Conservation (phyloP, 1,140 invertebrate species). For the Bursaphelenchus mucronatus region DNA sequence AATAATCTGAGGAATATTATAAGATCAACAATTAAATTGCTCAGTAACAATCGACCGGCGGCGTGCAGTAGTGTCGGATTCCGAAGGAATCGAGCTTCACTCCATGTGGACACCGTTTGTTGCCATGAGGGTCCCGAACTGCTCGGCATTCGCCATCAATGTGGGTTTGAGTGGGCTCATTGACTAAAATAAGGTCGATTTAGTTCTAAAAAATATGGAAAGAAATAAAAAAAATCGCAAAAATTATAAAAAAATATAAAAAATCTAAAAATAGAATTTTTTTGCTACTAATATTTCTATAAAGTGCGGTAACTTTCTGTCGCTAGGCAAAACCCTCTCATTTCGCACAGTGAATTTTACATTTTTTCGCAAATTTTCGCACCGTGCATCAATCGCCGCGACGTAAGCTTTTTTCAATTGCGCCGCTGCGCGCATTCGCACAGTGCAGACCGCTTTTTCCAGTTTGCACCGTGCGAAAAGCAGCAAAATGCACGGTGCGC, state of each 20-base stretch:
- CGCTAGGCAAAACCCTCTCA: no score
- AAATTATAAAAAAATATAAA: slow-evolving; percentile 14
- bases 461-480: no score
- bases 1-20: not conserved
- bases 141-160: slow-evolving; percentile 35
- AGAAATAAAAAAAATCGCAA: slow-evolving; percentile 13
- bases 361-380: no score
- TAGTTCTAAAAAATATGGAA: slow-evolving; percentile 24
- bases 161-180: not conserved
- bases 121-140: slow-evolving; percentile 38
- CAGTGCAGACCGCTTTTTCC: no score
- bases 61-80: slow-evolving; percentile 28
- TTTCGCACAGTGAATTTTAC: no score
- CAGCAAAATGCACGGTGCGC: no score
- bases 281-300: no score
- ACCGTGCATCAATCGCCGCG: no score
- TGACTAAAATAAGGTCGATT: slow-evolving; percentile 7
- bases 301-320: no score
- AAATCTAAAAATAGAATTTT: no score
- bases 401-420: no score
- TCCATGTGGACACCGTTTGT: slow-evolving; percentile 45
- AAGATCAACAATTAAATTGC: slow-evolving; percentile 6
- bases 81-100: slow-evolving; percentile 23
- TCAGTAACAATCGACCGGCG: slow-evolving; percentile 31
- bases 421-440: no score